phyloP scores from a whole-genome alignment of 2,888 invertebrate species.

The Thera obeliscata region DNA sequence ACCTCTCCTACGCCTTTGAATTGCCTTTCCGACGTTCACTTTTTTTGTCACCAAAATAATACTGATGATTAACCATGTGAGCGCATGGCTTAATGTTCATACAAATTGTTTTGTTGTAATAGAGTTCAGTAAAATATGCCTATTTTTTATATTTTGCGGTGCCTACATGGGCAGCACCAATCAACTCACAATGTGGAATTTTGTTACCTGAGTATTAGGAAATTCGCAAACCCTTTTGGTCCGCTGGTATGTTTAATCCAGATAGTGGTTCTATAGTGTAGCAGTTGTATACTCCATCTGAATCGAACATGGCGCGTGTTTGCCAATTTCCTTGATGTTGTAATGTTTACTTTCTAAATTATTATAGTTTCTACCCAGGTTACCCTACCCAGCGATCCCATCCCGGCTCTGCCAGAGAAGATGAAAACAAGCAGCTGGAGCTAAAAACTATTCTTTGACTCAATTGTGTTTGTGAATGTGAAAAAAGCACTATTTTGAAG shows the following conservation, averaged over 20 bases:
- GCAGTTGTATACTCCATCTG: constrained; percentile 31
- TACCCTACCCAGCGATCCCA: constrained; percentile 80
- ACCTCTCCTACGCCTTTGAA: constrained; percentile 78
- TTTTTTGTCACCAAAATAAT: constrained; percentile 56
- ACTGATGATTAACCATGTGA: constrained; percentile 73
- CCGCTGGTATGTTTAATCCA: constrained; percentile 47
- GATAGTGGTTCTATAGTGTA: constrained; percentile 24
- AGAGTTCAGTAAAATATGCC: constrained; percentile 55
- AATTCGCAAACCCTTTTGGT: constrained; percentile 55
- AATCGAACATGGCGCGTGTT: constrained; percentile 41
- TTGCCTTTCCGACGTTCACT: constrained; percentile 67
- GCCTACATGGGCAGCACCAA: constrained; percentile 80
- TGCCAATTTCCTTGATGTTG: constrained; percentile 65
- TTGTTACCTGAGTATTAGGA: constrained; percentile 48
- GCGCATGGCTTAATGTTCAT: constrained; percentile 73
- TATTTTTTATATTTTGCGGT: constrained; percentile 59
- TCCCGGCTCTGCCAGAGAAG: constrained; percentile 80
- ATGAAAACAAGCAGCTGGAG: constrained; percentile 83
- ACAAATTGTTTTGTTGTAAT: constrained; percentile 48
- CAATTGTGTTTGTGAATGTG: constrained; percentile 31
- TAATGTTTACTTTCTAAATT: constrained; percentile 58
- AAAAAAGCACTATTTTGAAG: constrained; percentile 34
- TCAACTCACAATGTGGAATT: constrained; percentile 77
- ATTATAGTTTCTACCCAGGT: constrained; percentile 72
- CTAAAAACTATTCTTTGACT: constrained; percentile 49